Base-by-base conservation (phyloP, 2,888 invertebrate species). In the Caenorhabditis sp. region DNA sequence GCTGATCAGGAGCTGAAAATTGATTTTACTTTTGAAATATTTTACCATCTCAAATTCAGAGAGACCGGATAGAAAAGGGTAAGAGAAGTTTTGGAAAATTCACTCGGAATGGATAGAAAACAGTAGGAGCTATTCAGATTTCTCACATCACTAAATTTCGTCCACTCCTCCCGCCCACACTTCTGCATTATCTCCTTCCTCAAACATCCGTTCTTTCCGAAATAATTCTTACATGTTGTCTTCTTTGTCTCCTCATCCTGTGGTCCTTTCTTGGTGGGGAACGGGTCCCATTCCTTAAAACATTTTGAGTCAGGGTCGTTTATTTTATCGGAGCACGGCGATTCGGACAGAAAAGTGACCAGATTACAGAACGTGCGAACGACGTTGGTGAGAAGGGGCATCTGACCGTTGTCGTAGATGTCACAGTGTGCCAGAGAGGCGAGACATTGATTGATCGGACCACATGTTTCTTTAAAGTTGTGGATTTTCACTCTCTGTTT, bases 1-100 rank as follows among this genome's bases (percentile, higher is more conserved):
- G 19, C 19, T 44, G 70, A 70, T 41, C 58, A 70, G 54, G 26
- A 38, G 58, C 70, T 70, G 58, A 28, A 70, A 70, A 10, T 38
- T 38, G 6, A 38, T 38, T 38, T 38, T 38, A 35, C 5, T 38
- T 38, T 12, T 38, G 2, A 12, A 10, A 10, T 38, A 12, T 38
- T 5, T 38, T 10, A 7, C 6, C 10, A 10, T 31, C 31, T 31
- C 10, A 38, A 38, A 38, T n/a, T n/a, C n/a, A n/a, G 12, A 10
- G 38, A 10, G 12, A 38, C 6, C 2, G 6, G 12, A 38, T 10
- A 38, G 38, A 12, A 38, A 38, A 38, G 38, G 12, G 12, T 38
- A 7, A 31, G 31, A 38, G 38, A 38, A 38, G 38, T 38, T 7
- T 10, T 0, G 22, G 19, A n/a, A 35, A 19, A 5, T 35, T 10